A percentile compares a stretch with the other conserved stretches of the same genome.
Conservation (phyloP, 2,113 vertebrate genomes). For the Etia nguti region DNA sequence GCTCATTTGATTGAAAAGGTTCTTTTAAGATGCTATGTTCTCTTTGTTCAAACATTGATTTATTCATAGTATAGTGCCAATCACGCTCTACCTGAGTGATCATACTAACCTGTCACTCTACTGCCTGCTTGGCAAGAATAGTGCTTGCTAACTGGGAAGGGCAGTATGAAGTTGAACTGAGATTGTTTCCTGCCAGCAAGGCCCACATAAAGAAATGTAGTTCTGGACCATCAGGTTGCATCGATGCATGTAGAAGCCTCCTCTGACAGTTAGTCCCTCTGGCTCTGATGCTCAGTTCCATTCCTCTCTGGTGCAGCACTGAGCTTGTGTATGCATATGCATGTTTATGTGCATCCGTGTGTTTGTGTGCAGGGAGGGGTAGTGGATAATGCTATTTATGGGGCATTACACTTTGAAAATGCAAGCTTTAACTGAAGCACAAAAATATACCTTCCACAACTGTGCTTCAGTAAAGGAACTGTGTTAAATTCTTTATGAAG, state of each 20-base stretch:
- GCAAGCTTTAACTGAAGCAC: slow-evolving; percentile 34
- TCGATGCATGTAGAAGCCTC: slow-evolving; percentile 51
- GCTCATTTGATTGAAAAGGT: neutral
- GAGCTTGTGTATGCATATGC: neutral
- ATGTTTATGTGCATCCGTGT: neutral
- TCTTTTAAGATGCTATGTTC: neutral
- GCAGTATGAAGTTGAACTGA: slow-evolving; percentile 8
- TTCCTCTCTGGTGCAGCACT: neutral
- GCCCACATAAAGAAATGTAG: slow-evolving; percentile 38
- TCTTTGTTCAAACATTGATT: slow-evolving; percentile 19
- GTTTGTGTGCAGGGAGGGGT: neutral
- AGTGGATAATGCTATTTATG: slow-evolving; percentile 21
- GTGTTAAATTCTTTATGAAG: slow-evolving; percentile 39
- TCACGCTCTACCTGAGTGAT: slow-evolving; percentile 22
- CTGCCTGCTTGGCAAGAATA: neutral
- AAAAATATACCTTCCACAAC: neutral
- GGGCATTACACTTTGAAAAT: slow-evolving; percentile 37
- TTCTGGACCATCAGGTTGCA: slow-evolving; percentile 55
- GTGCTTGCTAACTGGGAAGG: slow-evolving; percentile 31
- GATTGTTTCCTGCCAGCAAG: slow-evolving; percentile 9
- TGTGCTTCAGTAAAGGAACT: neutral
- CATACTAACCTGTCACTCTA: slow-evolving; percentile 59
- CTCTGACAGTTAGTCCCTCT: slow-evolving; percentile 44
- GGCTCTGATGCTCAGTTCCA: slow-evolving; percentile 3
- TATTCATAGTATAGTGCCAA: slow-evolving; percentile 14